Evolutionary conservation across 2,888 invertebrate genomes (phyloP).

Genomic region (Papilio elwesi): DNA sequence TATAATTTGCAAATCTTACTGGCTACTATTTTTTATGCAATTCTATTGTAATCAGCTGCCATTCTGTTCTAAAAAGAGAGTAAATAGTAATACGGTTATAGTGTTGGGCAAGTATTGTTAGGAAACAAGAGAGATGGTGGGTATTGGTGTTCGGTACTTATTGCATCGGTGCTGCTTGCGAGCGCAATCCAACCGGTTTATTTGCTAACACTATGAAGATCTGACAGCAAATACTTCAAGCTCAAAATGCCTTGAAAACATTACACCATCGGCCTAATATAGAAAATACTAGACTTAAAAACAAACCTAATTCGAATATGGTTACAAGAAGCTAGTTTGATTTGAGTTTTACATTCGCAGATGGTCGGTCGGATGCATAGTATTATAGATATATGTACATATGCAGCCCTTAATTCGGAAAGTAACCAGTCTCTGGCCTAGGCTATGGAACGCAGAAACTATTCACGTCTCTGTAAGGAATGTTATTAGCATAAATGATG

Average conservation of each 20-base stretch:
- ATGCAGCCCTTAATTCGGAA: conserved; percentile 31
- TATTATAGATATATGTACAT: conserved; percentile 3
- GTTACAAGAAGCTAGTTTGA: conserved; percentile 11
- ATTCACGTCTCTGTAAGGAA: conserved; percentile 35
- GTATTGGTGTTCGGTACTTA: conserved; percentile 13
- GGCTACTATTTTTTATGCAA: not conserved
- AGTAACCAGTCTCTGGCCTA: conserved; percentile 32
- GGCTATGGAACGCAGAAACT: conserved; percentile 20
- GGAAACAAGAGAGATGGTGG: conserved; percentile 15
- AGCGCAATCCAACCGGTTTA: conserved; percentile 34
- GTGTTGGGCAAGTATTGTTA: conserved; percentile 26
- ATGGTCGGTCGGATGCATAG: conserved; percentile 4
- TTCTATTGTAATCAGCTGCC: conserved; percentile 9
- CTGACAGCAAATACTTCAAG: conserved; percentile 31
- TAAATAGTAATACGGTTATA: conserved; percentile 8
- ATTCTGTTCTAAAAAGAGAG: conserved; percentile 4
- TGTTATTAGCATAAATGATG: conserved; percentile 30
- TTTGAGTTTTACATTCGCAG: conserved; percentile 27
- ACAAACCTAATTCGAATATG: conserved; percentile 1
- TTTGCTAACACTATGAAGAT: conserved; percentile 34
- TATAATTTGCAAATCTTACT: not conserved
- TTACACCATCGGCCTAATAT: conserved; percentile 16
- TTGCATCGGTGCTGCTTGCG: conserved; percentile 18
- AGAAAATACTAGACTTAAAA: conserved; percentile 14
- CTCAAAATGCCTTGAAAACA: conserved; percentile 25